Evolutionary conservation across 2,113 vertebrate genomes (phyloP), one percentile per base, ranked within the genome.

Genomic region (Carassius auratus): DNA sequence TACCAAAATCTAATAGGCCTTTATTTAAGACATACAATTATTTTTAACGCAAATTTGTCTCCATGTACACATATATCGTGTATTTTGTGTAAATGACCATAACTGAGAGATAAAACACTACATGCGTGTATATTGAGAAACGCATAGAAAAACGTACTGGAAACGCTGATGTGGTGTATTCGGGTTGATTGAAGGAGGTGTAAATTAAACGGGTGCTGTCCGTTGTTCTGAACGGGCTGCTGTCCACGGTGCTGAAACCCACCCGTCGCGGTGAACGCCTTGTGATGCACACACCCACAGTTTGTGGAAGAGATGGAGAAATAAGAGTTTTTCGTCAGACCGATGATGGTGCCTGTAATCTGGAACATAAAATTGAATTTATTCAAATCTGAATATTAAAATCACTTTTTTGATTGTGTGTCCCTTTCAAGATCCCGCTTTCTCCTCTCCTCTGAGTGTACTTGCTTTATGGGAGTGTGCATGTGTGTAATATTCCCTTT

Each of bases 231-330:
- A 82, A 73, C 10, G 33, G 48, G 50, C 45, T 77, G 77, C 86
- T 89, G 87, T 88, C 83, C 92, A 8, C 77, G 93, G 93, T 93
- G 88, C 92, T 94, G 92, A 91, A 92, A 85, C 15, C 38, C 64
- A 78, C 26, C 80, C 21, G 62, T 87, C 73, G 86, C 30, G 91
- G 93, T 94, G 83, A 92, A 94, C 93, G 93, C 93, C 88, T 84
- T 85, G 66, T 83, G 90, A 90, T 88, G 87, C 89, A 88, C 87
- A 88, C 89, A 88, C 84, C 90, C 88, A 83, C 87, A 85, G 57
- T 78, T 85, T 87, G 77, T 81, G 59, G 74, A 83, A 68, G 81
- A 26, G 26, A 52, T 30, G 55, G 19, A 26, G 48, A 80, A 80
- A 42, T 17, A 61, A 59, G 13, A 38, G 33, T 5, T 66, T 55